phyloP scores from a whole-genome alignment of 2,113 vertebrate species.

The Amblyornis subalaris region DNA sequence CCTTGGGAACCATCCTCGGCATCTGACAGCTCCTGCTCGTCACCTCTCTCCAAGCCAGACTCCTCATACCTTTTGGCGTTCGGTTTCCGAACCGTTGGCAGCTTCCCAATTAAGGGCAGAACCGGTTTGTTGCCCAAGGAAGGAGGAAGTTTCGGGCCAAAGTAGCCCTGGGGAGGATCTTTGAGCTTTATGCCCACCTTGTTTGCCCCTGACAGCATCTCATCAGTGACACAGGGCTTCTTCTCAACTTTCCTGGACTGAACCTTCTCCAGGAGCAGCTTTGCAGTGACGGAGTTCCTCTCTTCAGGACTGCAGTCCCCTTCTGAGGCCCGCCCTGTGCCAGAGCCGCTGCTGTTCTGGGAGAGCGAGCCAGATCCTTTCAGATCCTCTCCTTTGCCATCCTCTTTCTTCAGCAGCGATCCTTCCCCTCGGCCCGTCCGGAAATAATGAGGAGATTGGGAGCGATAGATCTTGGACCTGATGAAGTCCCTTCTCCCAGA shows the following conservation, averaged over 20 bases:
- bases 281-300: slow-evolving; percentile 88
- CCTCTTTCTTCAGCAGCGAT: slow-evolving; percentile 61
- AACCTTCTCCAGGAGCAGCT: slow-evolving; percentile 90
- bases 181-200: slow-evolving; percentile 92
- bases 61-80: slow-evolving; percentile 75
- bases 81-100: slow-evolving; percentile 84
- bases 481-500: slow-evolving; percentile 85
- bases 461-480: slow-evolving; percentile 92
- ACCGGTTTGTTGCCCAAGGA: slow-evolving; percentile 87
- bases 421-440: slow-evolving; percentile 63
- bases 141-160: slow-evolving; percentile 95
- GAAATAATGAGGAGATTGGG: slow-evolving; percentile 88
- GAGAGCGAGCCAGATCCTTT: slow-evolving; percentile 62
- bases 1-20: slow-evolving; percentile 71
- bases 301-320: slow-evolving; percentile 80
- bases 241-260: slow-evolving; percentile 85
- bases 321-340: slow-evolving; percentile 50
- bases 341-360: slow-evolving; percentile 62
- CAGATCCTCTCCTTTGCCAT: slow-evolving; percentile 69
- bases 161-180: slow-evolving; percentile 95
- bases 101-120: slow-evolving; percentile 92
- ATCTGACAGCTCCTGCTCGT: slow-evolving; percentile 73
- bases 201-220: slow-evolving; percentile 67
- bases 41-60: slow-evolving; percentile 74
- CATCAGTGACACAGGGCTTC: slow-evolving; percentile 65